These are phyloP conservation scores for Melipona bicolor DNA, from an alignment of 2,888 invertebrate species.

Conservation along the genomic window DNA sequence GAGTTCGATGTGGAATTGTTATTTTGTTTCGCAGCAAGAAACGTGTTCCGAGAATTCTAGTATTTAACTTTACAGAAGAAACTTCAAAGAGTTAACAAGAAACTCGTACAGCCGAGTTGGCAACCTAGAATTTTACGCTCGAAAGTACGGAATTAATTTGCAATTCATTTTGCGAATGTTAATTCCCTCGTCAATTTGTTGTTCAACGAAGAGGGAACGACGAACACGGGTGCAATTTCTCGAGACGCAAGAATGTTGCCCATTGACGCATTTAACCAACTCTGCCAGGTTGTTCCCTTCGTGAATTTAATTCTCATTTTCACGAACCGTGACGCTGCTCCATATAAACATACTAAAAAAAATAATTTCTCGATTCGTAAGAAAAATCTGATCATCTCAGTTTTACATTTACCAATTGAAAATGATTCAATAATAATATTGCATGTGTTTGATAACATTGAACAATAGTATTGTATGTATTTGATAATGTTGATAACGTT, in stretches of 20 bases:
- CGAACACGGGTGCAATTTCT: slow-evolving; percentile 17
- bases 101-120: not conserved
- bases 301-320: not conserved
- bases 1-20: not conserved
- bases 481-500: too few species aligned
- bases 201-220: not conserved
- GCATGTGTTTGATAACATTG: too few species aligned
- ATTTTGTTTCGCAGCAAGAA: too few species aligned
- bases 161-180: not conserved
- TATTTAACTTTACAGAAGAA: not conserved
- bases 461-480: too few species aligned
- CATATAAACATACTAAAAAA: too few species aligned
- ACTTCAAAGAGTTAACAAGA: not conserved
- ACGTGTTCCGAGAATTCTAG: too few species aligned
- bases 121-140: not conserved
- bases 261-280: not conserved
- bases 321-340: not conserved
- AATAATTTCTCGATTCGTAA: too few species aligned
- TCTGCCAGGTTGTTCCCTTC: not conserved
- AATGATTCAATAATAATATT: too few species aligned
- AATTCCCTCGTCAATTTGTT: not conserved
- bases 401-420: too few species aligned
- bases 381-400: too few species aligned
- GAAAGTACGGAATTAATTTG: not conserved
- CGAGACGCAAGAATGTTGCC: slow-evolving; percentile 5